phyloP scores from a whole-genome alignment of 2,888 invertebrate genomes.

The Cantharis rustica region DNA sequence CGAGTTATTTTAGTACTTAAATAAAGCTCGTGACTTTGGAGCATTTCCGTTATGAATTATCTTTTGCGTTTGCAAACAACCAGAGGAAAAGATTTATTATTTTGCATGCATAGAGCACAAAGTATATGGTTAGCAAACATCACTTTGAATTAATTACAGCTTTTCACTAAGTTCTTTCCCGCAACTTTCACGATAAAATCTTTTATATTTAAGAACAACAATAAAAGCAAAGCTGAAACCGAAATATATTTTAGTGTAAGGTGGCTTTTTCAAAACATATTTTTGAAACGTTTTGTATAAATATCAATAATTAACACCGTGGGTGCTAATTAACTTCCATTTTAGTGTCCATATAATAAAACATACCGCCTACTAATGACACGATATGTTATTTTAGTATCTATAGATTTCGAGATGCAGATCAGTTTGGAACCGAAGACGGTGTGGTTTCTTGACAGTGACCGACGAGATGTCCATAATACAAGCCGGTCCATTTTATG shows the following conservation, averaged over 20 bases:
- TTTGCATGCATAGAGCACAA: slow-evolving; percentile 25
- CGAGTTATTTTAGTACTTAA: slow-evolving; percentile 21
- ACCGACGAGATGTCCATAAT: slow-evolving; percentile 37
- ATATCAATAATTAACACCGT: slow-evolving; percentile 27
- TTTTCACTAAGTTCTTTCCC: slow-evolving; percentile 24
- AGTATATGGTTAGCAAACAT: slow-evolving; percentile 30
- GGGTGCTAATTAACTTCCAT: slow-evolving; percentile 33
- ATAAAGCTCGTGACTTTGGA: slow-evolving; percentile 24
- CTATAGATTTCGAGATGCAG: slow-evolving; percentile 17
- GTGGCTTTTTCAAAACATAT: neutral
- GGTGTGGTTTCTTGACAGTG: slow-evolving; percentile 33
- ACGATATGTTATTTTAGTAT: neutral
- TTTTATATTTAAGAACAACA: slow-evolving; percentile 15
- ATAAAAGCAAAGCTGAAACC: neutral
- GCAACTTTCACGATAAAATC: slow-evolving; percentile 25
- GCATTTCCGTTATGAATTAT: slow-evolving; percentile 29
- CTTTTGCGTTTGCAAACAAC: slow-evolving; percentile 28
- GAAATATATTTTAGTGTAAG: slow-evolving; percentile 8
- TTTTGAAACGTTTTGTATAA: slow-evolving; percentile 9
- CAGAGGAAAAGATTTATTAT: slow-evolving; percentile 23
- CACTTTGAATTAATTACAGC: slow-evolving; percentile 29
- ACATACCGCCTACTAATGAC: slow-evolving; percentile 27
- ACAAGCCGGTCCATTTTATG: slow-evolving; percentile 43
- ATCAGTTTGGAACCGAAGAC: slow-evolving; percentile 16
- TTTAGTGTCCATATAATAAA: slow-evolving; percentile 30